A percentile compares a stretch with the other conserved stretches of the same genome.
Conservation (phyloP, 1,140 invertebrate species). For the Plectrocnemia conspersa region DNA sequence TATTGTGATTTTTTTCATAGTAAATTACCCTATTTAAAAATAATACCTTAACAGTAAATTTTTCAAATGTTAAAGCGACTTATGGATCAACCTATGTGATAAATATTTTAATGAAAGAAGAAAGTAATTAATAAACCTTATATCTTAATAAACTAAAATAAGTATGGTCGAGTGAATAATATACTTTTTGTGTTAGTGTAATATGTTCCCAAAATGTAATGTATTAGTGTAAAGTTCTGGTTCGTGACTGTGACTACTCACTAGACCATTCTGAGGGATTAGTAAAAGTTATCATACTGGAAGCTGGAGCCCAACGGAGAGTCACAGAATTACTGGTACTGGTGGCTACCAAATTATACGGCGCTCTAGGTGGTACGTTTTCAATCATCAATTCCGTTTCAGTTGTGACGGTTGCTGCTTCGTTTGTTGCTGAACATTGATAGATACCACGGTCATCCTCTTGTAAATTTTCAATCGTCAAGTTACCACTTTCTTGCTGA, state of each 20-base stretch:
- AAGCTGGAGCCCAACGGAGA: slow-evolving; percentile 75
- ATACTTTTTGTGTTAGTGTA: no score
- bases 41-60: no score
- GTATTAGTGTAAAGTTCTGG: no score
- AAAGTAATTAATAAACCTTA: no score
- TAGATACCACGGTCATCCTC: slow-evolving; percentile 88
- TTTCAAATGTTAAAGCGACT: no score
- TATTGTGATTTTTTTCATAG: no score
- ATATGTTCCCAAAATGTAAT: no score
- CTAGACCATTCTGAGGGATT: slow-evolving; percentile 25
- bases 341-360: slow-evolving; percentile 80
- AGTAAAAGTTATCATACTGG: slow-evolving; percentile 25
- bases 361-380: slow-evolving; percentile 81
- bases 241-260: slow-evolving; percentile 30
- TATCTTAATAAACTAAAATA: no score
- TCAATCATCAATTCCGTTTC: slow-evolving; percentile 86
- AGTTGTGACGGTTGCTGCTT: slow-evolving; percentile 82
- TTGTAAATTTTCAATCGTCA: slow-evolving; percentile 76
- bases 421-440: slow-evolving; percentile 87
- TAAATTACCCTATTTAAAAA: no score
- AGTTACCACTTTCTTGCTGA: slow-evolving; percentile 71
- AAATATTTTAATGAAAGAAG: no score
- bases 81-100: no score
- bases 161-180: no score
- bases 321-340: slow-evolving; percentile 73